Evolutionary conservation across 2,797 vertebrate species (phyloP).

Genomic region (Notamacropus eugenii): DNA sequence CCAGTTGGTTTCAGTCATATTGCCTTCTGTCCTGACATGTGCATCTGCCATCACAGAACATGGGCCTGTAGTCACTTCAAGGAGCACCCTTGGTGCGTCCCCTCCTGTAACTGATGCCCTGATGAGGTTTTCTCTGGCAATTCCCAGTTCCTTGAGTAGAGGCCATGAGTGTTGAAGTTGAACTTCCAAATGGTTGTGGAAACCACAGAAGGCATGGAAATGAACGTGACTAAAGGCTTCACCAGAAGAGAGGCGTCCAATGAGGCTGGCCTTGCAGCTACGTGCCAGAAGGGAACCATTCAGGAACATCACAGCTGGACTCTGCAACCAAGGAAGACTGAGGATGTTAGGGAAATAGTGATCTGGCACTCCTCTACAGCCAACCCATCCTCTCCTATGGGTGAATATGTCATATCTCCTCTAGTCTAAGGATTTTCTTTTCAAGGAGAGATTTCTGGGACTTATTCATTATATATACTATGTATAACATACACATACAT

Average conservation of each 20-base stretch:
- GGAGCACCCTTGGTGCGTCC: constrained; percentile 65
- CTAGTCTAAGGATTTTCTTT: background rate
- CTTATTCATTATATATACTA: background rate
- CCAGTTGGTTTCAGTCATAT: constrained; percentile 76
- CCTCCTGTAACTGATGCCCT: constrained; percentile 71
- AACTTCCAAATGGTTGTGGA: constrained; percentile 77
- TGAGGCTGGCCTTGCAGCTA: constrained; percentile 77
- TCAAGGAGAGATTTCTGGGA: background rate
- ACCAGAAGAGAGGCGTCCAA: constrained; percentile 71
- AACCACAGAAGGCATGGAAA: constrained; percentile 71
- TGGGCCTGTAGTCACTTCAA: constrained; percentile 84
- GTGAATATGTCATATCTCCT: background rate
- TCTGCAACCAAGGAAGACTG: constrained; percentile 71
- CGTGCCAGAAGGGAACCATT: constrained; percentile 83
- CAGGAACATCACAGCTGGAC: constrained; percentile 81
- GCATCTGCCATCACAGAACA: constrained; percentile 83
- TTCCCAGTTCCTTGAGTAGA: constrained; percentile 78
- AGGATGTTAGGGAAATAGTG: background rate
- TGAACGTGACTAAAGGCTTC: constrained; percentile 75
- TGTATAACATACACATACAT: background rate
- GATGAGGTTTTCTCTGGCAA: constrained; percentile 82
- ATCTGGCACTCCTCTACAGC: background rate
- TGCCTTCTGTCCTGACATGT: constrained; percentile 66
- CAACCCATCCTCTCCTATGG: background rate
- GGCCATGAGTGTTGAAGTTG: constrained; percentile 84